A percentile compares a stretch with the other conserved stretches of the same genome.
Evolutionary conservation across 2,113 vertebrate species (phyloP).

Genomic region (Xenopus borealis): DNA sequence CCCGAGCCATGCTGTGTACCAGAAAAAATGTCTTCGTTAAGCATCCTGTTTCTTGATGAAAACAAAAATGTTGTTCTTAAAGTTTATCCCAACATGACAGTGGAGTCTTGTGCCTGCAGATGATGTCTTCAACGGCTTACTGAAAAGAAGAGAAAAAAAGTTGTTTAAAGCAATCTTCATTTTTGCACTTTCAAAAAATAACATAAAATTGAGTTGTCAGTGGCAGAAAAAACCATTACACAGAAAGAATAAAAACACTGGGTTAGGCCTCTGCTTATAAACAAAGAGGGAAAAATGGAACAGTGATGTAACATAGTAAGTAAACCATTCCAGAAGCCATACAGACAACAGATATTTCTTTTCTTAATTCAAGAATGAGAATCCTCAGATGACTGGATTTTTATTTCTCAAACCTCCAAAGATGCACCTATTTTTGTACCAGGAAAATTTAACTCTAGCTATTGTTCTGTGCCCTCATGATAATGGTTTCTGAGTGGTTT

Average conservation of each 20-base stretch:
- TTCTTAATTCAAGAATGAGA: too few species aligned
- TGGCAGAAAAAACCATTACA: background rate
- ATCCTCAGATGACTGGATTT: too few species aligned
- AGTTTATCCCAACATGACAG: slow-evolving; percentile 97
- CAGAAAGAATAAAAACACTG: slow-evolving; percentile 14
- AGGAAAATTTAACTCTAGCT: too few species aligned
- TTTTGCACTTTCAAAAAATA: slow-evolving; percentile 62
- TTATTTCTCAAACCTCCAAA: too few species aligned
- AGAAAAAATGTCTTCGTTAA: slow-evolving; percentile 93
- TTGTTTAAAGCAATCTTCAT: slow-evolving; percentile 2
- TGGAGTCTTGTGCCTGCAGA: slow-evolving; percentile 92
- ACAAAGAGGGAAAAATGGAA: background rate
- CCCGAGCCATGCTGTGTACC: slow-evolving; percentile 95
- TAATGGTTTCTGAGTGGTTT: too few species aligned
- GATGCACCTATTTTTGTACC: too few species aligned
- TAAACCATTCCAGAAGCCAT: background rate
- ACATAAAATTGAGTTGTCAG: slow-evolving; percentile 40
- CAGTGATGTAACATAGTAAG: too few species aligned
- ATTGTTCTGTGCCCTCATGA: too few species aligned
- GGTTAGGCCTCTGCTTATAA: slow-evolving; percentile 2
- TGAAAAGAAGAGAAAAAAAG: background rate
- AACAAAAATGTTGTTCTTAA: slow-evolving; percentile 95
- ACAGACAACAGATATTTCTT: background rate
- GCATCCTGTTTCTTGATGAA: slow-evolving; percentile 93
- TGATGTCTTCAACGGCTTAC: slow-evolving; percentile 55